phyloP scores from a whole-genome alignment of 2,113 vertebrate species.

The Stigmatopora nigra region DNA sequence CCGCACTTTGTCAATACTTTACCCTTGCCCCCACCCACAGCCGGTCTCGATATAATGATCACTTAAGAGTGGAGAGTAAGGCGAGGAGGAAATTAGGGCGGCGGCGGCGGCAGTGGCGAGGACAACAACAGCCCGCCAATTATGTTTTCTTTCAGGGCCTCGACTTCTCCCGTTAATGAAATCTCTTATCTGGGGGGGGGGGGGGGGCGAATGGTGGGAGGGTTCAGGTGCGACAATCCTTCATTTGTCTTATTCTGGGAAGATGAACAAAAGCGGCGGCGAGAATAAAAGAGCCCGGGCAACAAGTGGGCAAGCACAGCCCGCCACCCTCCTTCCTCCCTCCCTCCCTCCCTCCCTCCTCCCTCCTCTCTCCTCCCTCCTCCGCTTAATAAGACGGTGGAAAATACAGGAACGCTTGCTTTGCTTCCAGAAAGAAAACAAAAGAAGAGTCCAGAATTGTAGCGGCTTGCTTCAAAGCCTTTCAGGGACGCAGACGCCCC shows the following conservation, averaged over 20 bases:
- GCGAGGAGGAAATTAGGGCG: conserved; percentile 72
- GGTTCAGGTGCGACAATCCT: conserved; percentile 71
- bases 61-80: conserved; percentile 76
- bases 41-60: conserved; percentile 74
- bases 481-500: too few species aligned
- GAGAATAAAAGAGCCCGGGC: conserved; percentile 49
- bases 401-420: conserved; percentile 20
- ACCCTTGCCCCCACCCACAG: conserved; percentile 66
- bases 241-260: conserved; percentile 73
- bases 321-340: too few species aligned
- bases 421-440: conserved; percentile 11
- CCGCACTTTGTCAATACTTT: conserved; percentile 73
- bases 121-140: conserved; percentile 75
- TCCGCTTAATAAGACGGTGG: neutral
- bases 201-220: conserved; percentile 58
- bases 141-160: conserved; percentile 71
- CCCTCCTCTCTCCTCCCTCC: too few species aligned
- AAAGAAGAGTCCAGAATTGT: conserved; percentile 11
- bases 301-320: conserved; percentile 66
- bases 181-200: conserved; percentile 71
- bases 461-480: too few species aligned
- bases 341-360: too few species aligned
- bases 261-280: conserved; percentile 64
- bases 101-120: conserved; percentile 64
- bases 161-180: conserved; percentile 75